These are phyloP conservation scores for Menura novaehollandiae DNA, from an alignment of 2,113 vertebrate genomes.

Conservation along the genomic window DNA sequence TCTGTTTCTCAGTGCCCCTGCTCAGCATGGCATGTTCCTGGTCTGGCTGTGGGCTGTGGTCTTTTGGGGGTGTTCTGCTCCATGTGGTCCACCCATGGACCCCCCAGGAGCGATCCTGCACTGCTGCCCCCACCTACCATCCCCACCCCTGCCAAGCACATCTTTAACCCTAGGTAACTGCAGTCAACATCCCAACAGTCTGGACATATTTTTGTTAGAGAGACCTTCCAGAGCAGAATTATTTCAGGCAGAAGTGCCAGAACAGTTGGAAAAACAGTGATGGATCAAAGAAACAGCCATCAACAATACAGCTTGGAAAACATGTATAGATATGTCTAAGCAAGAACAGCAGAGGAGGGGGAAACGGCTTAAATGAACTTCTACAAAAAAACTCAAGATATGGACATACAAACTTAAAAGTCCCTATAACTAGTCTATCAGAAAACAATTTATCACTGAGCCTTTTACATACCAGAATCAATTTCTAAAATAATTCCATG, in stretches of 20 bases:
- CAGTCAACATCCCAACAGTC: neutral
- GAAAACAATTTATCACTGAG: neutral
- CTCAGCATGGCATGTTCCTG: neutral
- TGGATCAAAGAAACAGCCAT: neutral
- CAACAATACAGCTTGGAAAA: neutral
- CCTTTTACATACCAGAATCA: neutral
- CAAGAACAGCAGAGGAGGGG: neutral
- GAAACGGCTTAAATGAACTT: neutral
- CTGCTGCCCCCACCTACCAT: neutral
- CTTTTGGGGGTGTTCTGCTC: neutral
- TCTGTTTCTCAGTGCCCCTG: neutral
- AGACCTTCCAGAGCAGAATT: neutral
- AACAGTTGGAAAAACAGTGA: neutral
- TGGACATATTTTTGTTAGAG: neutral
- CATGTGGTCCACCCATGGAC: rapidly evolving
- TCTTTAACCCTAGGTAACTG: neutral
- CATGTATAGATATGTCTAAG: neutral
- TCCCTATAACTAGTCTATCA: neutral
- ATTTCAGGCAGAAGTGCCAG: neutral
- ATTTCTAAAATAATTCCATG: neutral
- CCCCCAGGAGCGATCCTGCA: neutral
- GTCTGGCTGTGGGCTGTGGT: neutral
- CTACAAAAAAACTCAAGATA: neutral
- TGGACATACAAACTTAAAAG: neutral
- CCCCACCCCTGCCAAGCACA: neutral